Evolutionary conservation across 2,797 vertebrate species (phyloP), one percentile per base, ranked within the genome.

Genomic region (Chiroxiphia lanceolata): DNA sequence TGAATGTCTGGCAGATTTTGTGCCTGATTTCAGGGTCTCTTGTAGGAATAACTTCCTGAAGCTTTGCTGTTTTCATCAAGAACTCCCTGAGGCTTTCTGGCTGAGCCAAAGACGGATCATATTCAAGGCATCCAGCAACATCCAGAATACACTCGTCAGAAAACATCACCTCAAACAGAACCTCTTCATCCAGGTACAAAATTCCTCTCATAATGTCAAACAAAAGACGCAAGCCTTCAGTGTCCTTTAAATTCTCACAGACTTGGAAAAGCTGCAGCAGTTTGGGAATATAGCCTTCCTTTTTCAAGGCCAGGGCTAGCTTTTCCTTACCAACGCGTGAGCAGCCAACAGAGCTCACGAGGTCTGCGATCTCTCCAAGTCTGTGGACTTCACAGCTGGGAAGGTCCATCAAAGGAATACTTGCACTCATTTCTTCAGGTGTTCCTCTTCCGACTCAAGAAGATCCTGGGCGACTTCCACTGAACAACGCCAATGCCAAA

Each of bases 141-240:
- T 98, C 99, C 99, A 99, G 99, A 98, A 99, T 99, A 98, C 98
- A 99, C 97, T 99, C 99, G 31, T 99, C 99, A 31, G 99, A 99
- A 98, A 99, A 99, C 99, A 99, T 99, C 91, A 99, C 98, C 97
- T 99, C 99, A 96, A 99, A 99, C 45, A 99, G 98, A 89, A 99
- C 98, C 36, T 98, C 98, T 97, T 99, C 99, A 97, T 99, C 99
- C 96, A 99, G 99, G 97, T 99, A 99, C 94, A 99, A 98, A 93
- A 99, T 99, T 34, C 99, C 99, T 42, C 99, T 98, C 94, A 99
- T 98, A 88, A 99, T 99, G 97, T 99, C 99, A 97, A 99, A 99
- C 72, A 99, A 98, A 97, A 99, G 99, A 96, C 99, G 99, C 29
- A 99, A 98, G 87, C 98, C 99, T 98, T 99, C 98, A 6, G 98